Evolutionary conservation across 2,113 vertebrate species (phyloP).

Genomic region (Sinocyclocheilus maitianheensis): DNA sequence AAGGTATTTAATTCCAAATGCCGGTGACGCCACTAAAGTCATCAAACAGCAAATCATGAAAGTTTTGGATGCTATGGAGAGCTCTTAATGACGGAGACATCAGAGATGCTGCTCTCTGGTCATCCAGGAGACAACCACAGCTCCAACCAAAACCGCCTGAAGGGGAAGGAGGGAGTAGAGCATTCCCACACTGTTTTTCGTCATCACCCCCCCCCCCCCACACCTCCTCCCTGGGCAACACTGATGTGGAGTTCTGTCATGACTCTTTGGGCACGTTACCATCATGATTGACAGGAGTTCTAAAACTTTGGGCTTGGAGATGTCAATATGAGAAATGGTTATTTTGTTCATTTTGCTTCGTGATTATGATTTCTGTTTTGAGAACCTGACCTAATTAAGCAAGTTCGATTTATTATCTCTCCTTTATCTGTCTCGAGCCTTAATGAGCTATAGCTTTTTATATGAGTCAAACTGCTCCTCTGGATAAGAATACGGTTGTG

Average conservation of each 20-base stretch:
- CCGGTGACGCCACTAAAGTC: conserved; percentile 96
- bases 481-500: not conserved
- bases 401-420: conserved; percentile 29
- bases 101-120: conserved; percentile 43
- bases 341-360: conserved; percentile 38
- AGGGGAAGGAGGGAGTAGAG: conserved; percentile 15
- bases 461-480: conserved; percentile 30
- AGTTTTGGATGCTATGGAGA: conserved; percentile 96
- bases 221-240: conserved; percentile 16
- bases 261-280: not conserved
- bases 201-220: not conserved
- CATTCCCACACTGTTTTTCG: conserved; percentile 3
- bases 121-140: conserved; percentile 15
- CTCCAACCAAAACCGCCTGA: conserved; percentile 34
- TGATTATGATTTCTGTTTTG: conserved; percentile 31
- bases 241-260: conserved; percentile 31
- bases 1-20: conserved; percentile 98
- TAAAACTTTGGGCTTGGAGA: conserved; percentile 7
- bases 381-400: conserved; percentile 39
- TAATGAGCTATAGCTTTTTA: conserved; percentile 50
- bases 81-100: conserved; percentile 75
- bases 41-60: conserved; percentile 99
- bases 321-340: conserved; percentile 13
- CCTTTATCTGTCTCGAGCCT: conserved; percentile 45
- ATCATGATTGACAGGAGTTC: not conserved